Conservation (phyloP, 2,797 vertebrate genomes). For the Coendou prehensilis region DNA sequence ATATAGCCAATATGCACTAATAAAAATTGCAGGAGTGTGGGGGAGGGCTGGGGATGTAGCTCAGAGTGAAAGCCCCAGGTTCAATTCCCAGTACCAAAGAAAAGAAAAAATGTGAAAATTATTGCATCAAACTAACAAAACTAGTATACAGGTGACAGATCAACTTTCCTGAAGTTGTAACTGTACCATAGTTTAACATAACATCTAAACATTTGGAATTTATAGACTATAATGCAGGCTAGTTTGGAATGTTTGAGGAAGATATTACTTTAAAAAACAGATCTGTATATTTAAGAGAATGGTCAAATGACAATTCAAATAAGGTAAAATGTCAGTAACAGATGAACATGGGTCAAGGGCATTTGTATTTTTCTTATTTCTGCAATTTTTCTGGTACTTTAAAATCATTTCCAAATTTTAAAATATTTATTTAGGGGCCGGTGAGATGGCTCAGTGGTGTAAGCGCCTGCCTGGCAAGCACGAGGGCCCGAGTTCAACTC, state of each 20-base stretch:
- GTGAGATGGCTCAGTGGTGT: too few relatives aligned
- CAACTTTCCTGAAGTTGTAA: slow-evolving; percentile 47
- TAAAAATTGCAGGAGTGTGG: background rate
- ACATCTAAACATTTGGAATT: background rate
- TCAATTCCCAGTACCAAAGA: background rate
- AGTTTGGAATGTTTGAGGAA: slow-evolving; percentile 42
- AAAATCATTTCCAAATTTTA: slow-evolving; percentile 46
- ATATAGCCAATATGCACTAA: background rate
- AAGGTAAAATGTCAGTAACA: slow-evolving; percentile 9
- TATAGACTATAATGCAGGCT: background rate
- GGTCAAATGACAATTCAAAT: slow-evolving; percentile 44
- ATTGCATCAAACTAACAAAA: slow-evolving; percentile 25
- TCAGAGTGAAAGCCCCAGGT: background rate
- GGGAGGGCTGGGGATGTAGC: background rate
- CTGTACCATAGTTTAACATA: background rate
- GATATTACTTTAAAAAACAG: background rate
- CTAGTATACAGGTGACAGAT: slow-evolving; percentile 20
- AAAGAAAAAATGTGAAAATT: background rate
- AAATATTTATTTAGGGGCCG: background rate
- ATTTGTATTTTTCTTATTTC: slow-evolving; percentile 20
- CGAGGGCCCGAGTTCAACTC: too few relatives aligned
- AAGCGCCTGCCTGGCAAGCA: too few relatives aligned
- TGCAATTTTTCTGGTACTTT: slow-evolving; percentile 43
- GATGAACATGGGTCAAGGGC: background rate
- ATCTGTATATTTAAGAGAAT: background rate